phyloP scores from a whole-genome alignment of 1,140 invertebrate genomes.

The Ostrea edulis region DNA sequence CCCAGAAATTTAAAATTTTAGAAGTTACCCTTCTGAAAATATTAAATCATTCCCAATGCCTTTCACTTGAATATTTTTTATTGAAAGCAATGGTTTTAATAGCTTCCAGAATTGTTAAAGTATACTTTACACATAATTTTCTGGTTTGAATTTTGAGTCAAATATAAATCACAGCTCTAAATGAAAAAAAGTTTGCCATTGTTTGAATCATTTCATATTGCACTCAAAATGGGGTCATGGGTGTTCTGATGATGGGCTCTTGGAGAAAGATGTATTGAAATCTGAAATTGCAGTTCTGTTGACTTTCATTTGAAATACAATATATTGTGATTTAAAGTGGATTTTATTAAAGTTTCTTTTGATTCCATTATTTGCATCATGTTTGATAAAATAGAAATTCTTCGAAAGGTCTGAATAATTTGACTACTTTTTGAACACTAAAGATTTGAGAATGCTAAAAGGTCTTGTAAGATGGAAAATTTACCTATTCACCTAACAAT shows the following conservation, averaged over 20 bases:
- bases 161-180: conserved; percentile 1
- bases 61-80: conserved; percentile 32
- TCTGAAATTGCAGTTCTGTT: conserved; percentile 13
- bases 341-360: conserved; percentile 34
- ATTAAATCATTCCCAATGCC: background rate
- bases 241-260: background rate
- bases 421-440: background rate
- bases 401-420: background rate
- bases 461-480: background rate
- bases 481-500: conserved; percentile 9
- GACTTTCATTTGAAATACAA: background rate
- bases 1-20: background rate
- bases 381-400: conserved; percentile 22
- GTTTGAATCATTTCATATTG: conserved; percentile 35
- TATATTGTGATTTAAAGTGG: conserved; percentile 15
- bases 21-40: conserved; percentile 10
- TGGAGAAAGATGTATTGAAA: background rate
- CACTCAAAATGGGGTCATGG: conserved; percentile 10
- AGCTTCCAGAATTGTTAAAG: background rate
- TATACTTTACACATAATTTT: conserved; percentile 18
- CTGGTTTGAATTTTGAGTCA: background rate
- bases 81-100: conserved; percentile 8
- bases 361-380: conserved; percentile 29
- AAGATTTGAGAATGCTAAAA: background rate
- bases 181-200: background rate